Evolutionary conservation across 1,140 invertebrate genomes (phyloP).

Genomic region (Ridgeia piscesae): DNA sequence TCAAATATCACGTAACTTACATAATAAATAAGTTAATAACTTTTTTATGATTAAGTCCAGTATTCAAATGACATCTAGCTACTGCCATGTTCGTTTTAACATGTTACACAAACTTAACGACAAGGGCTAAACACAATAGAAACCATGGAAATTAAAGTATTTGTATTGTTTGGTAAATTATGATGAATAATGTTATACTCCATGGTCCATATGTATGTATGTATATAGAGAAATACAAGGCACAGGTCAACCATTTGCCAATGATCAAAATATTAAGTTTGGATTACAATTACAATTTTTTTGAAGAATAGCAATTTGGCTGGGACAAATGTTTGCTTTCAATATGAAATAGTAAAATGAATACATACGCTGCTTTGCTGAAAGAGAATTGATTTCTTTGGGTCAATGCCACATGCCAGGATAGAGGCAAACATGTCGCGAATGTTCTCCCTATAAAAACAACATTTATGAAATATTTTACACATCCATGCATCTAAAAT

Average conservation of each 20-base stretch:
- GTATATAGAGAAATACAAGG: background rate
- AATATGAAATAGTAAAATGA: background rate
- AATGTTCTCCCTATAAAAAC: conserved; percentile 65
- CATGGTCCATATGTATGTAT: background rate
- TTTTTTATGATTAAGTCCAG: background rate
- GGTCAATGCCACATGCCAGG: conserved; percentile 89
- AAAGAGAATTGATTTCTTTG: conserved; percentile 79
- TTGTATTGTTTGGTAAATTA: no score
- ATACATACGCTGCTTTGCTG: conserved; percentile 76
- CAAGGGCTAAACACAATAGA: background rate
- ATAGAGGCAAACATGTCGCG: conserved; percentile 79
- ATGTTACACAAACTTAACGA: background rate
- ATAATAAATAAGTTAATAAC: background rate
- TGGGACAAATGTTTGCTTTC: background rate
- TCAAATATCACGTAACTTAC: background rate
- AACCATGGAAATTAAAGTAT: no score
- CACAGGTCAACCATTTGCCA: no score
- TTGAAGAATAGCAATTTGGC: background rate
- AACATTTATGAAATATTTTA: background rate
- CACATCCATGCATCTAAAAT: background rate
- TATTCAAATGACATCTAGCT: background rate
- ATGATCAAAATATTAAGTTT: no score
- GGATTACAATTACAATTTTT: background rate
- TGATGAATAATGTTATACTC: background rate
- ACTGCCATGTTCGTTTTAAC: background rate